These are phyloP conservation scores for Zoanthus sociatus DNA, from an alignment of 92 coral and sea anemone genomes.

Conservation along the genomic window DNA sequence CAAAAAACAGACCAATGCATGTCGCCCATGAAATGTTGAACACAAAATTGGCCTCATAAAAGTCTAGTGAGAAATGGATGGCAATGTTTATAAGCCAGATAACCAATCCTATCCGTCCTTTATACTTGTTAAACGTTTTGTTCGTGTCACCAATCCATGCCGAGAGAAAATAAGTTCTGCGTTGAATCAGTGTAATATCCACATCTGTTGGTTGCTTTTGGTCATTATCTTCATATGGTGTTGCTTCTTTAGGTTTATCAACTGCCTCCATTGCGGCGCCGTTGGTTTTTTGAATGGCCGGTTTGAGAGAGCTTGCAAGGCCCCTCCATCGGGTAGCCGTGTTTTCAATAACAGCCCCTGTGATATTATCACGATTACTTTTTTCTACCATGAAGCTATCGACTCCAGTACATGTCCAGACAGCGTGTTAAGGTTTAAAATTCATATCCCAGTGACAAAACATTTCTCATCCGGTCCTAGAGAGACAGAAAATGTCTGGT, in stretches of 20 bases:
- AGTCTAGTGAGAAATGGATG: constrained; percentile 88
- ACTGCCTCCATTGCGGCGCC: constrained; percentile 17
- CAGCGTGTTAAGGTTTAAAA: neutral
- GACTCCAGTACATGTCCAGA: neutral
- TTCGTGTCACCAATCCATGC: constrained; percentile 92
- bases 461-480: neutral
- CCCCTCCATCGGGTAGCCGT: constrained; percentile 38
- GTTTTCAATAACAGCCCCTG: neutral
- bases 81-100: constrained; percentile 78
- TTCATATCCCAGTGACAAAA: neutral
- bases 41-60: constrained; percentile 89
- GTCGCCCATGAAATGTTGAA: constrained; percentile 93
- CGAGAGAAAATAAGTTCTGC: constrained; percentile 77
- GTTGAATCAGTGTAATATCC: constrained; percentile 74
- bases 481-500: too few relatives aligned
- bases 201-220: constrained; percentile 48
- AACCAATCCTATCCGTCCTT: constrained; percentile 83
- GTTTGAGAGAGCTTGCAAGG: constrained; percentile 13
- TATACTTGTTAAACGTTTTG: constrained; percentile 66
- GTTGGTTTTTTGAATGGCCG: neutral
- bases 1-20: constrained; percentile 80
- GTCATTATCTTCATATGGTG: constrained; percentile 17
- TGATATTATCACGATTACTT: neutral
- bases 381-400: constrained; percentile 19
- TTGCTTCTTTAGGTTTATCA: constrained; percentile 3